These are phyloP conservation scores for Leptarthrus brevirostris DNA, from an alignment of 2,888 invertebrate genomes.

Conservation along the genomic window DNA sequence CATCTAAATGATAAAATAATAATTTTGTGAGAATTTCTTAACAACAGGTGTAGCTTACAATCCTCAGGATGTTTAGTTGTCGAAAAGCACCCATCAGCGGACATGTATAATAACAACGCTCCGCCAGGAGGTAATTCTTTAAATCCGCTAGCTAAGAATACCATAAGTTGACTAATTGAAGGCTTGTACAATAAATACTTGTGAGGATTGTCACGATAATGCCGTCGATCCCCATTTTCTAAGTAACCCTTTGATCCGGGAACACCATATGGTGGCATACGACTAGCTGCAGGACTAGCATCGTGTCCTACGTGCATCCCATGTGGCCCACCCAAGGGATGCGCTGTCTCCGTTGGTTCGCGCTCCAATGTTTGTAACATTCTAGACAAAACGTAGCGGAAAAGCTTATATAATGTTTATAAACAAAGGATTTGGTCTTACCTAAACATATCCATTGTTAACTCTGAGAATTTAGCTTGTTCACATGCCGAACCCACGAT, in stretches of 20 bases:
- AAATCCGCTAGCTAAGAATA: constrained; percentile 91
- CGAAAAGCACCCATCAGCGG: constrained; percentile 90
- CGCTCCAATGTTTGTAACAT: constrained; percentile 95
- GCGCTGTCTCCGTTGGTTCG: constrained; percentile 86
- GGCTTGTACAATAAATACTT: constrained; percentile 97
- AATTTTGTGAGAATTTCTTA: too few relatives aligned
- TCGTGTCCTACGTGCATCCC: constrained; percentile 67
- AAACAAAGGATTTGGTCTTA: constrained; percentile 53
- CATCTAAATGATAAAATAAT: too few relatives aligned
- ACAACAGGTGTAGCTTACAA: constrained; percentile 71
- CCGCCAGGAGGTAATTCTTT: constrained; percentile 93
- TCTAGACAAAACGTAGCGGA: too few relatives aligned
- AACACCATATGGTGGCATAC: constrained; percentile 69
- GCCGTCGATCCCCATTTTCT: constrained; percentile 78
- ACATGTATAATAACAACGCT: constrained; percentile 90
- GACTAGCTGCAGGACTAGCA: constrained; percentile 67
- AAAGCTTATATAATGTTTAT: too few relatives aligned
- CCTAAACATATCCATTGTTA: constrained; percentile 96
- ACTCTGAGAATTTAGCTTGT: constrained; percentile 95
- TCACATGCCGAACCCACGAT: constrained; percentile 94
- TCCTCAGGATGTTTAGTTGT: constrained; percentile 88
- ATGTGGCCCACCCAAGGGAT: constrained; percentile 70
- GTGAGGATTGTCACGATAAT: constrained; percentile 90
- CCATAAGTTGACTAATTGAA: constrained; percentile 90
- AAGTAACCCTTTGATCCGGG: constrained; percentile 71